Percentiles rank a stretch among this genome's conserved stretches.
Evolutionary conservation across 64 coral and sea anemone species (phyloP).

Genomic region (Stichodactyla helianthus): DNA sequence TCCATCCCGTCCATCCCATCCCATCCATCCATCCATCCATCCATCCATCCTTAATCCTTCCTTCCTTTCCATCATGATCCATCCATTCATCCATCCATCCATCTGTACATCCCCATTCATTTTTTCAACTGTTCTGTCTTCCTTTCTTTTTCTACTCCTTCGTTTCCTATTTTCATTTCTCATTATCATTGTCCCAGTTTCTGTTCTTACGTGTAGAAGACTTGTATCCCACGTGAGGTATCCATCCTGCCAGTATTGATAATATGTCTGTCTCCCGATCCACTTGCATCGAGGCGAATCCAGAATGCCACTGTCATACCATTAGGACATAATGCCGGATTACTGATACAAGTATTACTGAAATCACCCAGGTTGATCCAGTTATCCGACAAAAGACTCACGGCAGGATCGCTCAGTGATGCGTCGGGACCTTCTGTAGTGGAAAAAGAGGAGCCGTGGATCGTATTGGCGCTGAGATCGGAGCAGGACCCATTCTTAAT

Average conservation of each 20-base stretch:
- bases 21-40: too few relatives aligned
- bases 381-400: neutral
- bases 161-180: too few relatives aligned
- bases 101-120: neutral
- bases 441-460: neutral
- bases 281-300: neutral
- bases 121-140: neutral
- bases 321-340: neutral
- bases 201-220: conserved; percentile 1
- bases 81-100: neutral
- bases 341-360: conserved; percentile 4
- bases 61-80: neutral
- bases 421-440: neutral
- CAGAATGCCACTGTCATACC: conserved; percentile 3
- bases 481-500: conserved; percentile 9
- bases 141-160: neutral
- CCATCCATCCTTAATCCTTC: neutral
- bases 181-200: neutral
- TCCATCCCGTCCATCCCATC: too few relatives aligned
- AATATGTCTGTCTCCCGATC: neutral
- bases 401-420: neutral
- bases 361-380: conserved; percentile 22
- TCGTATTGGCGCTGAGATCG: neutral
- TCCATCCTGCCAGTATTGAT: neutral
- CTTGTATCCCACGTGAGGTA: neutral